Conservation (phyloP, 2,113 vertebrate genomes). For the Catagonus wagneri region DNA sequence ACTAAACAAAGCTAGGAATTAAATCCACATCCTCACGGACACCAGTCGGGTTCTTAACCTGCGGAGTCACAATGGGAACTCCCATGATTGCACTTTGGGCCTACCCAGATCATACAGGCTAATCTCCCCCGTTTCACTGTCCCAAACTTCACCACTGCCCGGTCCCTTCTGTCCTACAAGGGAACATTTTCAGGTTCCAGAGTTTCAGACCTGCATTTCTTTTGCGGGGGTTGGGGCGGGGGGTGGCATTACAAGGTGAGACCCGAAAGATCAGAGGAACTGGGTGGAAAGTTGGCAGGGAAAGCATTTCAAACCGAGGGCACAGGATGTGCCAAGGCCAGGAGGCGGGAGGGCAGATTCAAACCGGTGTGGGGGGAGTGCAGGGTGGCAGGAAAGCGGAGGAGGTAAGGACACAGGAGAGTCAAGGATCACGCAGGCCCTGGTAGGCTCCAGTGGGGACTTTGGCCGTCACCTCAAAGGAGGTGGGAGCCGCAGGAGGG, state of each 20-base stretch:
- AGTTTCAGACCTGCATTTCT: background rate
- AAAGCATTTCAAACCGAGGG: background rate
- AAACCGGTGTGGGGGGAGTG: background rate
- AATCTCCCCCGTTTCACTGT: background rate
- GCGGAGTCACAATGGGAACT: no score
- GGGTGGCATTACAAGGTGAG: no score
- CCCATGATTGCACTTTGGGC: background rate
- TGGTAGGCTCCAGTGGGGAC: fast-evolving
- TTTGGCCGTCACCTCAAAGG: background rate
- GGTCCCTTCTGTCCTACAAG: background rate
- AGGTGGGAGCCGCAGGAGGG: background rate
- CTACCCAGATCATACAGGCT: background rate
- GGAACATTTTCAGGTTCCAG: background rate
- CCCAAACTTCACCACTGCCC: background rate
- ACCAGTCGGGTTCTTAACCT: no score
- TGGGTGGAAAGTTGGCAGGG: background rate
- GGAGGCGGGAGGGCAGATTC: background rate
- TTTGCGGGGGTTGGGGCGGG: no score
- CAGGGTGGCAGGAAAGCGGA: background rate
- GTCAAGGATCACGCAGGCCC: fast-evolving
- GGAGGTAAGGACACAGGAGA: background rate
- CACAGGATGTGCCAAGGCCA: background rate
- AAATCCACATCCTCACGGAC: no score
- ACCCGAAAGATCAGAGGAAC: background rate
- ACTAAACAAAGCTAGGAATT: no score